phyloP scores from a whole-genome alignment of 2,797 vertebrate genomes.

The Naso thynnoides region DNA sequence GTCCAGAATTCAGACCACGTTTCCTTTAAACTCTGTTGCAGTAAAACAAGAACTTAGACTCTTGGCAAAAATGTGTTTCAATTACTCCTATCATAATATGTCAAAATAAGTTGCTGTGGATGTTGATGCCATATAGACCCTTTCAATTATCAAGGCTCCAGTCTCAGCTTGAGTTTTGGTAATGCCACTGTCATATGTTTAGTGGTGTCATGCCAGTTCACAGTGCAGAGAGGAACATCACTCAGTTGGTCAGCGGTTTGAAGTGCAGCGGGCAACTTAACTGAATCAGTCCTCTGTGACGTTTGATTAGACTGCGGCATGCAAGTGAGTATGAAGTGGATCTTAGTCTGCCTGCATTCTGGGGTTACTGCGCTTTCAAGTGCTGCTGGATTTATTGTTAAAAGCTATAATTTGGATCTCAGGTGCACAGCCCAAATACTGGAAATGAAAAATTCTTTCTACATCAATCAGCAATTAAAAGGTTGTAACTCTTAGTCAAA shows the following conservation, averaged over 20 bases:
- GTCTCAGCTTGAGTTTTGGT: not conserved
- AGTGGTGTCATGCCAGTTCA: not conserved
- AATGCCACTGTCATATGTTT: not conserved
- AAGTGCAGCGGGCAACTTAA: not conserved
- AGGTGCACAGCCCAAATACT: not conserved
- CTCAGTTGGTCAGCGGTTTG: constrained; percentile 12
- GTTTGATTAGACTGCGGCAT: not conserved
- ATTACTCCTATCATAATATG: not conserved
- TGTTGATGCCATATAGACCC: not conserved
- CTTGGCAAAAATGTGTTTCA: not conserved
- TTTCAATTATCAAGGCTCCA: not conserved
- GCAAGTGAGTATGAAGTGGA: constrained; percentile 6
- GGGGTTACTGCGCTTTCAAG: not conserved
- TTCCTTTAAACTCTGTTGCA: not conserved
- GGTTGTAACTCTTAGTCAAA: too few relatives aligned
- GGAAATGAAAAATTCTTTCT: too few relatives aligned
- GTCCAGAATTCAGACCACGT: not conserved
- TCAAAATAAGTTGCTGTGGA: not conserved
- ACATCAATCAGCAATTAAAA: too few relatives aligned
- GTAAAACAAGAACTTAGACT: not conserved
- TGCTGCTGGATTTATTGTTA: not conserved
- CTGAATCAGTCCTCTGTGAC: not conserved
- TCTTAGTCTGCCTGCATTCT: not conserved
- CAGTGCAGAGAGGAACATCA: not conserved
- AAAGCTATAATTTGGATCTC: not conserved